Evolutionary conservation across 2,113 vertebrate species (phyloP).

Genomic region (Myiozetetes cayanensis): DNA sequence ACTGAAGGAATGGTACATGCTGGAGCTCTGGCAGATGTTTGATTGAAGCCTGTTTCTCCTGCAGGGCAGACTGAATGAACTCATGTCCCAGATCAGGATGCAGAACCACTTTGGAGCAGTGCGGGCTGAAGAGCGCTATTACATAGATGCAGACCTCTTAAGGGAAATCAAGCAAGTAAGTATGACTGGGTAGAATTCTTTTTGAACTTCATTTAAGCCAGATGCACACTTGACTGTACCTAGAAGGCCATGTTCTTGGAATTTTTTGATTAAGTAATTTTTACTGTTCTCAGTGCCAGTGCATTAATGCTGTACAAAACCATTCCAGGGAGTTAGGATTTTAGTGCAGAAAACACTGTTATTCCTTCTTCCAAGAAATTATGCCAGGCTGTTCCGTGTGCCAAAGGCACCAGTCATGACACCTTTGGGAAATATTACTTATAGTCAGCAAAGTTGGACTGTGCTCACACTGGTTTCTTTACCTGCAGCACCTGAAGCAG

Average conservation of each 20-base stretch:
- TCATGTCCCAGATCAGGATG: slow-evolving; percentile 99
- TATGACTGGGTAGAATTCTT: not conserved
- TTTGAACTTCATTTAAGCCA: not conserved
- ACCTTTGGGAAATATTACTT: not conserved
- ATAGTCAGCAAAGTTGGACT: not conserved
- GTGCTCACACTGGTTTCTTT: not conserved
- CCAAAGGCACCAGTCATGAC: not conserved
- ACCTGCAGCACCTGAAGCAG: slow-evolving; percentile 90
- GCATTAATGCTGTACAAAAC: not conserved
- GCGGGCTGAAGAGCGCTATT: slow-evolving; percentile 91
- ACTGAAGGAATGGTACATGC: not conserved
- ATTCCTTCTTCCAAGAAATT: not conserved
- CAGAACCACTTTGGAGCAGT: slow-evolving; percentile 97
- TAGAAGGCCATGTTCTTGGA: not conserved
- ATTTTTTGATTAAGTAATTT: not conserved
- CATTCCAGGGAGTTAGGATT: not conserved
- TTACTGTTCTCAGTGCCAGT: not conserved
- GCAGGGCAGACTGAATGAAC: slow-evolving; percentile 95
- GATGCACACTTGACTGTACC: rapidly evolving
- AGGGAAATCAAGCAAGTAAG: slow-evolving; percentile 93
- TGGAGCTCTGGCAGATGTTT: not conserved
- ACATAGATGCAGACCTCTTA: slow-evolving; percentile 89
- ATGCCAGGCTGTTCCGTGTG: not conserved
- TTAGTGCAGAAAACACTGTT: not conserved
- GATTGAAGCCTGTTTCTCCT: not conserved